Percentiles rank a stretch among this genome's conserved stretches.
These are phyloP conservation scores for Homarus americanus DNA, from an alignment of 1,140 invertebrate species.

Conservation along the genomic window DNA sequence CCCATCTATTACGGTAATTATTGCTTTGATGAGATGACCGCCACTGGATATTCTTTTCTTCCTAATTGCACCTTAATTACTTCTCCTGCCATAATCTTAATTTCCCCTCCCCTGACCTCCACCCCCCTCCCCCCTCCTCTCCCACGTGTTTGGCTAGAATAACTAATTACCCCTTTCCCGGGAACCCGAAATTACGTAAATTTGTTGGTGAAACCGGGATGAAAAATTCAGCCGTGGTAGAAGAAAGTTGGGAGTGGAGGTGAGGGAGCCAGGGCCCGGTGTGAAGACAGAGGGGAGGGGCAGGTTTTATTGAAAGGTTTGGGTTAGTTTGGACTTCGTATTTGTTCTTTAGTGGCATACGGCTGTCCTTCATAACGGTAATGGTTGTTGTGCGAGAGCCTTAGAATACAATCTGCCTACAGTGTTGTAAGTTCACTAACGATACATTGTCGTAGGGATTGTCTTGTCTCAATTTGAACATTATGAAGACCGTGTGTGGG, in stretches of 20 bases:
- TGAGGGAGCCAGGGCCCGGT: no score
- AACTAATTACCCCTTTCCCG: background rate
- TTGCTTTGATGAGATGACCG: background rate
- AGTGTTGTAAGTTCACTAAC: no score
- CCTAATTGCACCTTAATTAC: background rate
- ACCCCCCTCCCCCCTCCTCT: background rate
- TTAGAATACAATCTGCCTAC: no score
- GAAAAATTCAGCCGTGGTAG: background rate
- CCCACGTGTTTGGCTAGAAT: background rate
- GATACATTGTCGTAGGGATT: no score
- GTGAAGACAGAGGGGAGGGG: no score
- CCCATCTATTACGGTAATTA: background rate
- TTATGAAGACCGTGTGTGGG: no score
- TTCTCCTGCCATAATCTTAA: background rate
- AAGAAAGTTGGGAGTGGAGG: background rate
- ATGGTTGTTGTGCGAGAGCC: no score
- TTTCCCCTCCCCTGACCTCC: background rate
- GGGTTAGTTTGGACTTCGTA: no score
- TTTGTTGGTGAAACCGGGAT: background rate
- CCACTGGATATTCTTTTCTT: background rate
- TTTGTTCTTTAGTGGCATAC: no score
- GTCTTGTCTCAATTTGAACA: no score
- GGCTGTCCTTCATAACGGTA: no score
- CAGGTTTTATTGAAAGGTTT: no score
- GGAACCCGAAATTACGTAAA: background rate